A percentile compares a stretch with the other conserved stretches of the same genome.
phyloP scores from a whole-genome alignment of 2,888 invertebrate genomes.

The Pyrrhia umbra region DNA sequence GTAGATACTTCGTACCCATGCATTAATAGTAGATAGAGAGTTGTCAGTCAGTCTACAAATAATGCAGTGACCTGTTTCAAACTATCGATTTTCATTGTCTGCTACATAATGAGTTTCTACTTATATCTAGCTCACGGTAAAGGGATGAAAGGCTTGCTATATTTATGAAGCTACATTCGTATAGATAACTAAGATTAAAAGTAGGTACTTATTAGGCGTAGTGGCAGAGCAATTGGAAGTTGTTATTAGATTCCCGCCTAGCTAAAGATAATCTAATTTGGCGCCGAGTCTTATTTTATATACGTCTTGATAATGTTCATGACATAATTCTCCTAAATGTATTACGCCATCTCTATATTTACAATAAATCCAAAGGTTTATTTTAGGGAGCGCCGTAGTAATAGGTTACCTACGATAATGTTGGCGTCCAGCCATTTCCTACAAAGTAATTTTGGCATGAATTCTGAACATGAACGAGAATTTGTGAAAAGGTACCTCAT shows the following conservation, averaged over 20 bases:
- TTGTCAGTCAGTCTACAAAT: constrained; percentile 14
- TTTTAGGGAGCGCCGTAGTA: constrained; percentile 26
- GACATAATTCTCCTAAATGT: constrained; percentile 7
- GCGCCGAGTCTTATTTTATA: not conserved
- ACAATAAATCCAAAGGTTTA: constrained; percentile 11
- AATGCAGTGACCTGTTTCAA: constrained; percentile 26
- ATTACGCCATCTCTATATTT: constrained; percentile 13
- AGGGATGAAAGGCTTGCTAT: too few species aligned
- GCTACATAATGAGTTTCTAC: constrained; percentile 5
- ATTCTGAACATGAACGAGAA: not conserved
- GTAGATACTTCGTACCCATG: not conserved
- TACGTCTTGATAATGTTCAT: constrained; percentile 1
- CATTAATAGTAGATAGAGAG: not conserved
- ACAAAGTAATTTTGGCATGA: constrained; percentile 16
- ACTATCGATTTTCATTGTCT: constrained; percentile 28
- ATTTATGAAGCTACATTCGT: too few species aligned
- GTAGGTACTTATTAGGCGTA: too few species aligned
- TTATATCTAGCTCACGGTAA: too few species aligned
- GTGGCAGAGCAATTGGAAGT: too few species aligned
- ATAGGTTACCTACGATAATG: constrained; percentile 3
- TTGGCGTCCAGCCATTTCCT: constrained; percentile 44
- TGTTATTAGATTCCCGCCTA: not conserved
- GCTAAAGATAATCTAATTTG: not conserved
- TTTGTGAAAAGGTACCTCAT: too few species aligned
- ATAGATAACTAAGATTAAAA: too few species aligned